Evolutionary conservation across 2,113 vertebrate species (phyloP).

Genomic region (Myotis yumanensis): DNA sequence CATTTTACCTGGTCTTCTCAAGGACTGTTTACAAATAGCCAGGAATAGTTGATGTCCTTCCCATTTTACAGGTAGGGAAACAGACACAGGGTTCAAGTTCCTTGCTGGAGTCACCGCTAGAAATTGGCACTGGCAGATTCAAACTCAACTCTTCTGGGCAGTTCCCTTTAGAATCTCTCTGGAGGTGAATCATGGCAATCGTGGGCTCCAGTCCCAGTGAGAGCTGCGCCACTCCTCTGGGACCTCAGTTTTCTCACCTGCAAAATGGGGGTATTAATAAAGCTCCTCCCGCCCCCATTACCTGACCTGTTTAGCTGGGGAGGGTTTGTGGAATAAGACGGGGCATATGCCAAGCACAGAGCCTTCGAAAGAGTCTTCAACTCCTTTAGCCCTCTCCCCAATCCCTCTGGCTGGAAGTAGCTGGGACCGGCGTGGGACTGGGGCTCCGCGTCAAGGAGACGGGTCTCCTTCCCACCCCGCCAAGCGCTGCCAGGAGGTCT

Average conservation of each 20-base stretch:
- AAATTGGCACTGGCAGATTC: not conserved
- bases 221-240: not conserved
- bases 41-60: not conserved
- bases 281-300: fast-evolving
- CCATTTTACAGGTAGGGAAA: not conserved
- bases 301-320: not conserved
- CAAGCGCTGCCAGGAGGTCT: not conserved
- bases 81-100: not conserved
- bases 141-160: not conserved
- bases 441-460: not conserved
- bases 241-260: not conserved
- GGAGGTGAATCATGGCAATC: not conserved
- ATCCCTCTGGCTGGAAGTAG: not conserved
- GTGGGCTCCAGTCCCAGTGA: not conserved
- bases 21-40: not conserved
- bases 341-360: not conserved
- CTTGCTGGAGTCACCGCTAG: not conserved
- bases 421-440: not conserved
- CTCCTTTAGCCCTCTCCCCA: not conserved
- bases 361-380: not conserved
- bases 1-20: not conserved
- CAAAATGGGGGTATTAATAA: not conserved
- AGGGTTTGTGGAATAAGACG: not conserved
- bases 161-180: not conserved
- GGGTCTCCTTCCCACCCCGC: not conserved